Base-by-base conservation (phyloP, 2,113 vertebrate genomes). In the Oenanthe oenanthe region DNA sequence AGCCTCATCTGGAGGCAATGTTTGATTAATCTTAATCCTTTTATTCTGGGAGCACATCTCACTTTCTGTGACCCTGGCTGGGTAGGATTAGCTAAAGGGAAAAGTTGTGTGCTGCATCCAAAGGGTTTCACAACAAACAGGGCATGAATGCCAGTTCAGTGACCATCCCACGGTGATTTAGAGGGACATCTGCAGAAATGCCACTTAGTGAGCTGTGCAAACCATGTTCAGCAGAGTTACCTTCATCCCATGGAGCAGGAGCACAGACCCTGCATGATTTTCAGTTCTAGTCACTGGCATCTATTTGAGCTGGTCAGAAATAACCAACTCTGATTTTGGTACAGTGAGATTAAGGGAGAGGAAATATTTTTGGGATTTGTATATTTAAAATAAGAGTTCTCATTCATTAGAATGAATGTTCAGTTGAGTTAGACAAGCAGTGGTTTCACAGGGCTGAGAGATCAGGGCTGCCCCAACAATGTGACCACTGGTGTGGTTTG, bases 21-120 rank as follows among this genome's bases (percentile, higher is more conserved):
- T 24, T 67, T 7, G 38, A 12, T 45, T 9, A 57, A 4, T 40
- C 13, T 67, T 18, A 19, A 22, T 16, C 1, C 4, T 40, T 57
- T 71, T 17, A 24, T 0, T 61, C 40, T 25, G 13, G 15, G 14
- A 65, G 9, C 10, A 8, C 31, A 14, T 29, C 28, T 89, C 1
- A 1, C 18, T 77, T 71, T 63, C 22, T 12, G 29, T 28, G 6
- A 15, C 7, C 20, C 13, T 31, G 32, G 8, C 0, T 75, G 71
- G 13, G 9, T 36, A 65, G 28, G 31, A 32, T 51, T 24, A 53
- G 5, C 4, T 36, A 28, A 29, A 38, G 53, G 31, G 43, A 36
- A 65, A 47, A 51, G 13, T 4, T 34, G 13, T 0, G 0, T 57
- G 13, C 15, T 80, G 21, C 5, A 34, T 21, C 12, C 11, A 17